Evolutionary conservation across 1,140 invertebrate species (phyloP), one percentile per base, ranked within the genome.

Genomic region (Ganaspis sp.): DNA sequence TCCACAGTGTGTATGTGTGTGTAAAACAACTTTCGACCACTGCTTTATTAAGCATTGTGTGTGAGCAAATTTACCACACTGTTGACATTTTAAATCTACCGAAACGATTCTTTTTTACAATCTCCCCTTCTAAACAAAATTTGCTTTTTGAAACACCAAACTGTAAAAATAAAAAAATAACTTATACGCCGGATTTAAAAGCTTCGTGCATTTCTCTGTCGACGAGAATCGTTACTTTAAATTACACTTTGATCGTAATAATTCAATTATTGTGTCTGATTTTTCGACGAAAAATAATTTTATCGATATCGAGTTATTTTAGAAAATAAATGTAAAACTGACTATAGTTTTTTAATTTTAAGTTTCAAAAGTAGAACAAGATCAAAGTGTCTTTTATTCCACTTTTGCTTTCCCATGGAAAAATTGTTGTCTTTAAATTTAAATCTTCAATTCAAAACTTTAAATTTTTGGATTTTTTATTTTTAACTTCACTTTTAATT

Each of bases 31-130:
- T 49, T n/a, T n/a, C 45, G n/a, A 49, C 15, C 17, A n/a, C 15
- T 49, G n/a, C 17, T 49, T 15, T n/a, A 49, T 49, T 49, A 49
- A 49, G 45, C n/a, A 5, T n/a, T 49, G 1, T 17, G 45, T 5
- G 45, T 17, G 45, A 49, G 17, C 45, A n/a, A 49, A 49, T 49
- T 49, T n/a, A 49, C 45, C 45, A 17, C 45, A 49, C 45, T 49
- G 45, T 49, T 49, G 45, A 49, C 45, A 49, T 49, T 49, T 49
- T n/a, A 49, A 49, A 49, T 49, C 17, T 49, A n/a, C 12, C 45
- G 8, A 40, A 4, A 40, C 11, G 38, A 40, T 9, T 6, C 38
- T 12, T 17, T 17, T 49, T 17, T 17, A 49, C 12, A 3, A 49
- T 49, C 17, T 49, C 17, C n/a, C 6, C 9, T 45, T 45, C n/a